phyloP scores from a whole-genome alignment of 2,113 vertebrate species.

The Anhinga anhinga region DNA sequence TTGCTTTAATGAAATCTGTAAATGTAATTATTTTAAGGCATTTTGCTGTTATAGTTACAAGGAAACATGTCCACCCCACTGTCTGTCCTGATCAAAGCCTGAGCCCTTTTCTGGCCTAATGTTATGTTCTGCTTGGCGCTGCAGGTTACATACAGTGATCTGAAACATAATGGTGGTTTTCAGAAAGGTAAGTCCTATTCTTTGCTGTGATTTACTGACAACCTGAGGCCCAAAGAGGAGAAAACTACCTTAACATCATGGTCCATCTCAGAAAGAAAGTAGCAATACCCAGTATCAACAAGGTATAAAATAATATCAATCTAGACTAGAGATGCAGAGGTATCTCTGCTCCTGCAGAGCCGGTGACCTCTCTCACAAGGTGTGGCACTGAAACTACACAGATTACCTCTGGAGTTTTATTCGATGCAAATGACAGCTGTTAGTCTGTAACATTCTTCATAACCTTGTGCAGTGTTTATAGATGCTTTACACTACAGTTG shows the following conservation, averaged over 20 bases:
- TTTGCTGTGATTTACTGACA: not conserved
- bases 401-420: not conserved
- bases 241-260: not conserved
- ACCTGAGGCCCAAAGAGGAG: not conserved
- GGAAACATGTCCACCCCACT: not conserved
- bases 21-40: not conserved
- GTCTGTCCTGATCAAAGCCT: not conserved
- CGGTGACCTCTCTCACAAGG: conserved; percentile 42
- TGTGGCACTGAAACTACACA: not conserved
- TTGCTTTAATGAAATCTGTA: not conserved
- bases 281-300: not conserved
- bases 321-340: not conserved
- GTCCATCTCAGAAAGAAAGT: not conserved
- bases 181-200: conserved; percentile 56
- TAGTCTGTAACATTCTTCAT: not conserved
- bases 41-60: not conserved
- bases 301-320: not conserved
- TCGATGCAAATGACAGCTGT: not conserved
- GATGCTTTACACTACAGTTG: not conserved
- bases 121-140: not conserved
- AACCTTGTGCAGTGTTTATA: not conserved
- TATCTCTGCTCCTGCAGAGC: not conserved
- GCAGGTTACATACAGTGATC: conserved; percentile 37
- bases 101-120: not conserved
- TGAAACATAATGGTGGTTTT: conserved; percentile 66